A percentile compares a stretch with the other conserved stretches of the same genome.
Evolutionary conservation across 1,140 invertebrate species (phyloP).

Genomic region (Musca vetustissima): DNA sequence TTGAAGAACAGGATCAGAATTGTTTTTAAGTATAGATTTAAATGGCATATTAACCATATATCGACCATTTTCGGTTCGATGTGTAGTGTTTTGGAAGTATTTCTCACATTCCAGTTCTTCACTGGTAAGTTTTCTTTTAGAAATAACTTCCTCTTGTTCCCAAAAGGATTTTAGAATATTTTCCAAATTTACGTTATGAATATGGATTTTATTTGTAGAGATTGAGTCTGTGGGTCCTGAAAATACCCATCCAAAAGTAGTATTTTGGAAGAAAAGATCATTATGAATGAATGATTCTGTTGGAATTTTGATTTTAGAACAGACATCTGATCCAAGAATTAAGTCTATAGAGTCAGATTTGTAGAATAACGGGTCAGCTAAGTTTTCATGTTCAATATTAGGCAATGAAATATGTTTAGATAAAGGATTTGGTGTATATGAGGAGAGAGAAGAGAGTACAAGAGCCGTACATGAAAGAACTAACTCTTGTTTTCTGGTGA

Average conservation of each 20-base stretch:
- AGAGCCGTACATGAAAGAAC: background rate
- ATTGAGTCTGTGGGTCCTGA: background rate
- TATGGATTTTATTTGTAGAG: background rate
- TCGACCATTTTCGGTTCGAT: background rate
- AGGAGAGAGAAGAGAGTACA: too few relatives aligned
- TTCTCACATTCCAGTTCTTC: background rate
- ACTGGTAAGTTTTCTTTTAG: too few relatives aligned
- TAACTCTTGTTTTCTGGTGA: background rate
- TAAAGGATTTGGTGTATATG: too few relatives aligned
- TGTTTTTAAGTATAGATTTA: background rate
- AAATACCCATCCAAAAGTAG: background rate
- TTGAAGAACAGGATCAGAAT: background rate
- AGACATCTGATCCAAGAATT: too few relatives aligned
- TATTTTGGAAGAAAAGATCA: too few relatives aligned
- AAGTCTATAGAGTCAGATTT: constrained; percentile 16
- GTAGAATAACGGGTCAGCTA: constrained; percentile 18
- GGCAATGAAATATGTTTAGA: background rate
- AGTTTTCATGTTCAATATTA: background rate
- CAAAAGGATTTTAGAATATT: background rate
- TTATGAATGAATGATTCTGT: too few relatives aligned
- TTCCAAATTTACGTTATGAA: constrained; percentile 1
- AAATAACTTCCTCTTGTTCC: background rate
- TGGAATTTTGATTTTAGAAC: background rate
- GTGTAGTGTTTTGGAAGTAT: background rate
- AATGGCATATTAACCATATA: background rate